A percentile compares a stretch with the other conserved stretches of the same genome.
Evolutionary conservation across 2,113 vertebrate species (phyloP).

Genomic region (Amazona guildingii): DNA sequence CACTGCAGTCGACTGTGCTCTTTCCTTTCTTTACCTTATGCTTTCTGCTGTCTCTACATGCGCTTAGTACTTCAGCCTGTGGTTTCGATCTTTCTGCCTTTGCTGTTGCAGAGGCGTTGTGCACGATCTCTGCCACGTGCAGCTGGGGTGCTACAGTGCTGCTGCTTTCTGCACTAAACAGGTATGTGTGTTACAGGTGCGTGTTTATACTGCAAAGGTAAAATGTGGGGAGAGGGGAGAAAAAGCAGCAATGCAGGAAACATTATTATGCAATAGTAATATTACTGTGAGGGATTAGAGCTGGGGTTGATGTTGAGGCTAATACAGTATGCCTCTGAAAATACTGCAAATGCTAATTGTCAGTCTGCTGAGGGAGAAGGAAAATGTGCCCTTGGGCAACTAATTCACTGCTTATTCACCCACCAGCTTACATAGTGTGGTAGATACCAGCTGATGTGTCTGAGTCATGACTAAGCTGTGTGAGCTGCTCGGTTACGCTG

Average conservation of each 20-base stretch:
- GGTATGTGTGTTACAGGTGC: background rate
- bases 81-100: background rate
- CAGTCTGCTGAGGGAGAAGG: background rate
- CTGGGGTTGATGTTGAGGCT: background rate
- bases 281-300: background rate
- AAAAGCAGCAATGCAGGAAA: background rate
- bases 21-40: background rate
- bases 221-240: background rate
- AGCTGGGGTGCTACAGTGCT: background rate
- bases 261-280: background rate
- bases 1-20: background rate
- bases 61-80: background rate
- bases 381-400: background rate
- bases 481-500: background rate
- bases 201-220: background rate
- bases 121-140: accelerated
- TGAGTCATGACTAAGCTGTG: background rate
- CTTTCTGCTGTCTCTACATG: accelerated
- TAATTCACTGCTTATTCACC: background rate
- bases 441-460: background rate
- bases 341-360: background rate
- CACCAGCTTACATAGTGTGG: background rate
- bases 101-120: background rate
- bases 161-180: background rate
- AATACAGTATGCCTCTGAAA: background rate